Conservation (phyloP, 2,113 vertebrate genomes). For the Xiphias gladius region DNA sequence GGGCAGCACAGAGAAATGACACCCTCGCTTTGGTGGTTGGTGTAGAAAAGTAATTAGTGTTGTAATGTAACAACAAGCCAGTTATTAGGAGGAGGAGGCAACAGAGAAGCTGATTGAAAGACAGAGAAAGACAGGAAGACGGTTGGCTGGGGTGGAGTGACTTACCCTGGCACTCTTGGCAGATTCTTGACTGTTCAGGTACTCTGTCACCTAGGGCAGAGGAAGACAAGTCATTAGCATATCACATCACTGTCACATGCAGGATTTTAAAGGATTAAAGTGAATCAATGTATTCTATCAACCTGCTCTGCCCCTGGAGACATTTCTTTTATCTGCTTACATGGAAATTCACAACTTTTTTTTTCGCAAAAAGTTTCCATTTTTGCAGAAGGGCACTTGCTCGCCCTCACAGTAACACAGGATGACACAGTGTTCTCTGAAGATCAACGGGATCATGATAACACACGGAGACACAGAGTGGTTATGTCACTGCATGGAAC, state of each 20-base stretch:
- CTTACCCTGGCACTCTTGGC: conserved; percentile 94
- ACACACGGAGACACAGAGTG: conserved; percentile 7
- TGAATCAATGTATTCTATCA: conserved; percentile 54
- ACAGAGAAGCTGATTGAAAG: neutral
- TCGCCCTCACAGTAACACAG: conserved; percentile 7
- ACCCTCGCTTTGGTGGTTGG: conserved; percentile 22
- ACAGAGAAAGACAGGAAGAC: conserved; percentile 8
- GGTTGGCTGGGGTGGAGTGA: conserved; percentile 28
- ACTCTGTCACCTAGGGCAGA: conserved; percentile 88
- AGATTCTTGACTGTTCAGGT: conserved; percentile 92
- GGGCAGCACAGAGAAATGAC: conserved; percentile 14
- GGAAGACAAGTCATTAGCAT: conserved; percentile 54
- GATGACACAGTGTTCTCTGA: conserved; percentile 39
- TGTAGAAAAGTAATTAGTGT: conserved; percentile 49
- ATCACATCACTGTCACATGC: conserved; percentile 50
- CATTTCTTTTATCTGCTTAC: conserved; percentile 36
- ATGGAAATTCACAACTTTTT: conserved; percentile 23
- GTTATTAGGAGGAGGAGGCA: neutral
- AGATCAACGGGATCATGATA: conserved; percentile 47
- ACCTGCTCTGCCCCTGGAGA: conserved; percentile 46
- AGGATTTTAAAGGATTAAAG: conserved; percentile 53
- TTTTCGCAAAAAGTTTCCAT: conserved; percentile 22
- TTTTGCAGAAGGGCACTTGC: conserved; percentile 20
- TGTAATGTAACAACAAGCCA: no score
- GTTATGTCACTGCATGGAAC: conserved; percentile 35